phyloP scores from a whole-genome alignment of 2,888 invertebrate genomes.

The Lycocerus yunnanus region DNA sequence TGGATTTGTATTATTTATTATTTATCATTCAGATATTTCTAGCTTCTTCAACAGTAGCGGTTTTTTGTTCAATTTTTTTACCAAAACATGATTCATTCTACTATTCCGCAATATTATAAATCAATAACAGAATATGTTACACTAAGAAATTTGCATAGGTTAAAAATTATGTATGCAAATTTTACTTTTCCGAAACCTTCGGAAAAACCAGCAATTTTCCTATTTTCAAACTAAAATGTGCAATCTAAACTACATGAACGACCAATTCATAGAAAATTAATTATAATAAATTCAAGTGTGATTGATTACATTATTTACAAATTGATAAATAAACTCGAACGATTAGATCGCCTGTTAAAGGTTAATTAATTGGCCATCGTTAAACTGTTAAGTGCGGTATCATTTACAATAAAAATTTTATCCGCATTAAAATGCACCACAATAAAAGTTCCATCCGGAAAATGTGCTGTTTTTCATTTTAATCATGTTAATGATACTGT shows the following conservation, averaged over 20 bases:
- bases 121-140: neutral
- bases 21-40: no score
- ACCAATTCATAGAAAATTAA: neutral
- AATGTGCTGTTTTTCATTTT: neutral
- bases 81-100: no score
- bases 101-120: neutral
- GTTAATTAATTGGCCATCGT: neutral
- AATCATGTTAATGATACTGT: neutral
- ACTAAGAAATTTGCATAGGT: neutral
- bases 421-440: neutral
- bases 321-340: neutral
- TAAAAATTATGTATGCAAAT: no score
- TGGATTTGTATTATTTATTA: no score
- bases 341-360: neutral
- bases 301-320: neutral
- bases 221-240: neutral
- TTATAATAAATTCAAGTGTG: neutral
- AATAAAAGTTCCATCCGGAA: neutral
- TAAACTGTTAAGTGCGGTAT: neutral
- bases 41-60: no score
- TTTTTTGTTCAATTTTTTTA: no score
- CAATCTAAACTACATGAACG: neutral
- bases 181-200: no score
- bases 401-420: neutral
- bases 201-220: neutral